These are phyloP conservation scores for Epinotia brunnichana DNA, from an alignment of 2,888 invertebrate genomes.

Conservation along the genomic window DNA sequence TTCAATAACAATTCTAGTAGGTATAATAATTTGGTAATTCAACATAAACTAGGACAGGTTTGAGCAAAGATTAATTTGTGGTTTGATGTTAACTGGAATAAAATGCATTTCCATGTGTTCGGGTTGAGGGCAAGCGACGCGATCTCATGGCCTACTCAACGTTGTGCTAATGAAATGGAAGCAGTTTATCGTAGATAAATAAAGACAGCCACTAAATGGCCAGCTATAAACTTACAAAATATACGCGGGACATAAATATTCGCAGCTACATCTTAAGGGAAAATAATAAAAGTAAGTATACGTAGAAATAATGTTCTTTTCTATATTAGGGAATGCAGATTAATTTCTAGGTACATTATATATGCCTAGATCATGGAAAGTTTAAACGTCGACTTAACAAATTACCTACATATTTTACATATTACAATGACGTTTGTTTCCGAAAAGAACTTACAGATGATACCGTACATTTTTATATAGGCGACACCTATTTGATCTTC, in stretches of 20 bases:
- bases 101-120: constrained; percentile 4
- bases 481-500: background rate
- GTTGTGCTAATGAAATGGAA: constrained; percentile 2
- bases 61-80: constrained; percentile 20
- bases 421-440: constrained; percentile 13
- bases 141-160: background rate
- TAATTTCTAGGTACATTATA: constrained; percentile 23
- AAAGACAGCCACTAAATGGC: background rate
- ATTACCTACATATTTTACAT: constrained; percentile 32
- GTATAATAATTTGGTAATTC: constrained; percentile 39
- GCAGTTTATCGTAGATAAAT: background rate
- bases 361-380: constrained; percentile 27
- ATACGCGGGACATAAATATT: background rate
- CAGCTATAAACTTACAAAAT: background rate
- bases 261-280: too few relatives aligned
- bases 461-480: background rate
- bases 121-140: background rate
- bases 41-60: constrained; percentile 16
- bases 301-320: background rate
- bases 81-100: background rate
- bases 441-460: constrained; percentile 24
- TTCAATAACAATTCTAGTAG: constrained; percentile 57
- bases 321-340: constrained; percentile 7
- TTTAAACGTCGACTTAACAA: constrained; percentile 29
- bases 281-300: too few relatives aligned